Percentiles rank a stretch among this genome's conserved stretches.
phyloP scores from a whole-genome alignment of 2,113 vertebrate genomes.

The Synodontis membranacea region DNA sequence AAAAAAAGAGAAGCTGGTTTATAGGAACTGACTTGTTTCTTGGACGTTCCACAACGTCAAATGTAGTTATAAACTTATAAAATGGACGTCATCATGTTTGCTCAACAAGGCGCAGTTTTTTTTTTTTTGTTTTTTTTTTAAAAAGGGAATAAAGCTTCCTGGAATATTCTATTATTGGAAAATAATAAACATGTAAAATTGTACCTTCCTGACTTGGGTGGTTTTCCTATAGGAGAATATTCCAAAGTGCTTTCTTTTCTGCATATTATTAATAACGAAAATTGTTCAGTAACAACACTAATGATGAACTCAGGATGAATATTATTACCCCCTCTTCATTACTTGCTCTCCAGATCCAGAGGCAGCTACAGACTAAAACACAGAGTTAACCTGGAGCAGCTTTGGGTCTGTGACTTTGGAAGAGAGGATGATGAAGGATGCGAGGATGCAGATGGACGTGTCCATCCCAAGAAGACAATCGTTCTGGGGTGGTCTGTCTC shows the following conservation, averaged over 20 bases:
- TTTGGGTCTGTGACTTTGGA: constrained; percentile 59
- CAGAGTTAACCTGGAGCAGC: constrained; percentile 61
- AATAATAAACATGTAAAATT: neutral
- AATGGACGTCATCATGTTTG: neutral
- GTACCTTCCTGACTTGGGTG: no score
- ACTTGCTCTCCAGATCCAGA: constrained; percentile 58
- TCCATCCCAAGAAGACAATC: constrained; percentile 58
- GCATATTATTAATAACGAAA: neutral
- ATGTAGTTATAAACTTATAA: neutral
- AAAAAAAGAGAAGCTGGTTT: neutral
- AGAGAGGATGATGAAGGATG: constrained; percentile 50
- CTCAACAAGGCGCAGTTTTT: neutral
- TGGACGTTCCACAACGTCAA: neutral
- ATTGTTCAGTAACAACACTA: neutral
- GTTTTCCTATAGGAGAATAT: neutral
- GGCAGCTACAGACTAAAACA: constrained; percentile 69
- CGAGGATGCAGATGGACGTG: constrained; percentile 45
- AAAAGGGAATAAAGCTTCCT: neutral
- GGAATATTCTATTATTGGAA: neutral
- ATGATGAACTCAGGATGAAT: neutral
- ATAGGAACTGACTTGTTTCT: neutral
- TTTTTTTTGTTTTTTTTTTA: no score
- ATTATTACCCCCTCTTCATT: neutral
- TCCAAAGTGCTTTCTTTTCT: neutral
- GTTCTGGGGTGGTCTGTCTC: constrained; percentile 61